phyloP scores from a whole-genome alignment of 37 sponge, comb jelly and placozoan species.

The Beroe forskalii region DNA sequence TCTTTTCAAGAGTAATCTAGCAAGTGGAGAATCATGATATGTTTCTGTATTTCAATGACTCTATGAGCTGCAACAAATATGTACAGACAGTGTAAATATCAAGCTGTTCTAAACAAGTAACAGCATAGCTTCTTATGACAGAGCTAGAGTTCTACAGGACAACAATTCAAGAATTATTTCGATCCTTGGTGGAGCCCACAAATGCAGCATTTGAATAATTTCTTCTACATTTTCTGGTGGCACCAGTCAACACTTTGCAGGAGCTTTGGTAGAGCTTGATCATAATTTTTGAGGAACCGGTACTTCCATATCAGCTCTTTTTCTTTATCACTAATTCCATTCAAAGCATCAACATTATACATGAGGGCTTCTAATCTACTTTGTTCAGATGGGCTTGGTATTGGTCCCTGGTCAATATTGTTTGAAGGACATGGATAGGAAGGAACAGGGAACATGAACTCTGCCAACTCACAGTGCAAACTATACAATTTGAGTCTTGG shows the following conservation, averaged over 20 bases:
- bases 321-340: conserved; percentile 25
- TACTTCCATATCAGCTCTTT: conserved; percentile 56
- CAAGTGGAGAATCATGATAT: conserved; percentile 87
- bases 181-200: conserved; percentile 42
- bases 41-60: conserved; percentile 97
- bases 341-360: conserved; percentile 57
- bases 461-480: background rate
- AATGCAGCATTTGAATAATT: conserved; percentile 8
- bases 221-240: conserved; percentile 57
- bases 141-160: conserved; percentile 6
- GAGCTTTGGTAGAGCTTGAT: conserved; percentile 47
- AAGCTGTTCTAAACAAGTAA: conserved; percentile 19
- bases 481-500: no score
- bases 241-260: conserved; percentile 63
- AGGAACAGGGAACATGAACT: conserved; percentile 57
- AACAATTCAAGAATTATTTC: conserved; percentile 32
- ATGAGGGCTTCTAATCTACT: conserved; percentile 58
- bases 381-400: conserved; percentile 57
- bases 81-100: conserved; percentile 42
- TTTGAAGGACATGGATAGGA: conserved; percentile 9
- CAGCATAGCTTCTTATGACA: conserved; percentile 8
- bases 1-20: conserved; percentile 79
- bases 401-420: conserved; percentile 45
- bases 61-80: conserved; percentile 29
- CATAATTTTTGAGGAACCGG: conserved; percentile 50